Evolutionary conservation across 53 echinoderm and acorn worm genomes (phyloP), one percentile per base, ranked within the genome.

Genomic region (Mesocentrotus franciscanus): DNA sequence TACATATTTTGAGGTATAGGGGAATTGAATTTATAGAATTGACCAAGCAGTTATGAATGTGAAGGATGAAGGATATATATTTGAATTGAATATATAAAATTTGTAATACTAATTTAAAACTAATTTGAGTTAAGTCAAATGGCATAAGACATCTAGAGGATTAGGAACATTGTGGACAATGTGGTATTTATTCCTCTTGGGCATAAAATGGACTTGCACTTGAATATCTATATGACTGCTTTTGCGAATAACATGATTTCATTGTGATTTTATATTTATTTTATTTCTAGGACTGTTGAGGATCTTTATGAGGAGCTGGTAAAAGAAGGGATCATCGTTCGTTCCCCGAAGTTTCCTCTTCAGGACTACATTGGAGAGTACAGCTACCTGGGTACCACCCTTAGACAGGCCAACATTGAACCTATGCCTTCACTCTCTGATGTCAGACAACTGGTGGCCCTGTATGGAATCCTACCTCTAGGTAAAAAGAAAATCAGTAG

Each of bases 391-490:
- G 99, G 99, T 17, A 99, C 99, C 33, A 99, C 99, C 10, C 97
- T 99, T 22, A 94, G 98, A 89, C 97, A 97, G 90, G 97, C 96
- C 27, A 98, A 99, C 91, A 99, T 99, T 56, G 99, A 99, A 78
- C 99, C 99, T 20, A 99, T 98, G 99, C 99, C 99, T 5, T 97
- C 99, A 29, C 92, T 99, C 39, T 99, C 99, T 66, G 99, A 99
- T 96, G 99, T 99, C 32, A 95, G 99, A 61, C 99, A 99, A 85
- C 83, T 99, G 60, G 99, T 99, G 85, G 98, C 99, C 26, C 96
- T 99, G 56, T 99, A 99, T 95, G 99, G 99, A 7, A 95, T 99
- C 39, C 95, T 99, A 49, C 99, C 99, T 42, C 96, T 99, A 32
- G 99, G 99, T 99, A 95, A 93, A 95, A 22, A n/a, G n/a, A 0